phyloP scores from a whole-genome alignment of 2,888 invertebrate species.

The Standfussiana lucernea region DNA sequence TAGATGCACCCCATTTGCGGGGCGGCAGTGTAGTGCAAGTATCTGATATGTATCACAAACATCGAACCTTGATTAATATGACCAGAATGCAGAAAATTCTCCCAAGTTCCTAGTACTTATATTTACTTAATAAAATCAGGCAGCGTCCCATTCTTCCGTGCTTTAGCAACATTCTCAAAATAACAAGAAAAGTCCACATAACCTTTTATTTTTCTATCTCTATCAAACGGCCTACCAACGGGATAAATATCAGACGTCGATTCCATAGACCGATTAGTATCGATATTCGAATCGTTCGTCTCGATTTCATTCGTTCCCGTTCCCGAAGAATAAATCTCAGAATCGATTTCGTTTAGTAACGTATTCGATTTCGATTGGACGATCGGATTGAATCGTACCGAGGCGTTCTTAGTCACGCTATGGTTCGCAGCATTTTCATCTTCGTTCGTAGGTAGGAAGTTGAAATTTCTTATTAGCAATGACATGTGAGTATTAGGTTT shows the following conservation, averaged over 20 bases:
- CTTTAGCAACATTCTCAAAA: constrained; percentile 93
- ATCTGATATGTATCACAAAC: constrained; percentile 10
- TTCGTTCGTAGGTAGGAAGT: constrained; percentile 93
- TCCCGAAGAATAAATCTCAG: constrained; percentile 83
- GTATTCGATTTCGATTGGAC: constrained; percentile 89
- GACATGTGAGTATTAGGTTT: constrained; percentile 96
- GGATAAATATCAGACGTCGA: constrained; percentile 86
- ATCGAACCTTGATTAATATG: background rate
- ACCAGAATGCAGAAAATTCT: constrained; percentile 1
- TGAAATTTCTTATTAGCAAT: constrained; percentile 96
- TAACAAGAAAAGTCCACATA: constrained; percentile 97
- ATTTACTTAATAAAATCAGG: constrained; percentile 91
- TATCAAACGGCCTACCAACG: constrained; percentile 86
- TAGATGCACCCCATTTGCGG: background rate
- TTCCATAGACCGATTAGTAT: constrained; percentile 85
- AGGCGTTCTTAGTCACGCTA: constrained; percentile 85
- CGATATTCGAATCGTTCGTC: constrained; percentile 79
- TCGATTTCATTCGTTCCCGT: constrained; percentile 76
- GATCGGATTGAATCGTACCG: constrained; percentile 92
- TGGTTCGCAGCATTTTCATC: constrained; percentile 68
- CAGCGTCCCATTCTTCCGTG: constrained; percentile 92
- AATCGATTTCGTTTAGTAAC: constrained; percentile 84
- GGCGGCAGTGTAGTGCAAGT: background rate
- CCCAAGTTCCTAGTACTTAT: background rate
- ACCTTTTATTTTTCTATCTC: constrained; percentile 93